Evolutionary conservation across 2,888 invertebrate genomes (phyloP), one percentile per base, ranked within the genome.

Genomic region (Neuroscelio doddi): DNA sequence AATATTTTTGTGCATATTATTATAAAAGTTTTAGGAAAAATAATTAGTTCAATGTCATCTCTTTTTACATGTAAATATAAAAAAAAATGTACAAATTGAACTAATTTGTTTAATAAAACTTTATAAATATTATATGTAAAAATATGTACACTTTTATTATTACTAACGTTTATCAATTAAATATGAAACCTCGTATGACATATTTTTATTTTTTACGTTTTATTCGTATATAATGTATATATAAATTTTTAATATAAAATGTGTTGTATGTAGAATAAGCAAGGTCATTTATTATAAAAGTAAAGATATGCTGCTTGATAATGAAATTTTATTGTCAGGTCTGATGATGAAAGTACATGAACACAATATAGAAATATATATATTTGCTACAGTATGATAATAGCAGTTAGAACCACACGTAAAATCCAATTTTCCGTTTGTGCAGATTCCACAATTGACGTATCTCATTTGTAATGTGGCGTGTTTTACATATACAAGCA

Each of bases 301-400:
- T 16, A 17, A n/a, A 29, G 50, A 29, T 29, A 51, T 10, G 30
- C 7, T 10, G 32, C 32, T 51, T 51, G 42, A 32, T 42, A 42
- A 42, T 51, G 51, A 47, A 47, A 39, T 56, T 30, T 56, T 47
- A 56, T 56, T 46, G 24, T 56, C 55, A 56, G 39, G 41, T 56
- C 41, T 30, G 30, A 32, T 21, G 41, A 41, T 7, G 8, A 17
- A 51, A 38, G 21, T 38, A 44, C 39, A 44, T 50, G 29, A 38
- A 58, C 26, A 59, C 27, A 12, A 47, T 24, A 29, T 57, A 47
- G 49, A 49, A 41, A 44, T 49, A 27, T 36, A 49, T 56, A 56
- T 53, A 42, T 34, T 51, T 56, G 32, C 39, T 24, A 41, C 55
- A 46, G 12, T 47, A 39, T 51, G 39, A 8, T 47, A 39, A 47